Conservation (phyloP, 1,140 invertebrate genomes). For the Streblospio benedicti region DNA sequence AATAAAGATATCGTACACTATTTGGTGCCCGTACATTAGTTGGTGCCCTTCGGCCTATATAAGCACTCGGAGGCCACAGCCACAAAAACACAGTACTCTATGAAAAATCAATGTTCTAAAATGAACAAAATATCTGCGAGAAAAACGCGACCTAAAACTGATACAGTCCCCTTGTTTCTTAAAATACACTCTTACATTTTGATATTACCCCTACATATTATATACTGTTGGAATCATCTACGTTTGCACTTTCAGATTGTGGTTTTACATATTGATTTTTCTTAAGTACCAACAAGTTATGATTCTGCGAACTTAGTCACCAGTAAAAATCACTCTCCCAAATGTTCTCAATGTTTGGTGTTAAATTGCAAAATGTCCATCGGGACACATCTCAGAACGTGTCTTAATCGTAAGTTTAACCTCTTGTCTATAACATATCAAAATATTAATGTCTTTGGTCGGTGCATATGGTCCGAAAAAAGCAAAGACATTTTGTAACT, state of each 20-base stretch:
- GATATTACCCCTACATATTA: background rate
- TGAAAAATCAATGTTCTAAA: background rate
- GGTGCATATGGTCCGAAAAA: background rate
- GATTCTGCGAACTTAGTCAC: background rate
- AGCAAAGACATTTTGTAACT: background rate
- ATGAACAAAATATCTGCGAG: background rate
- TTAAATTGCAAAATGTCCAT: no score
- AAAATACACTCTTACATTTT: background rate
- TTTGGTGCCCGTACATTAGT: background rate
- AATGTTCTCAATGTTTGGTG: no score
- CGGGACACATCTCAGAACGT: background rate
- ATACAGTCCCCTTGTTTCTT: background rate
- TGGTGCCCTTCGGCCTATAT: background rate
- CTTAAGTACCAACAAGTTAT: background rate
- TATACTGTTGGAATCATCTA: background rate
- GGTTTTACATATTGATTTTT: background rate
- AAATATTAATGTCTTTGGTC: background rate
- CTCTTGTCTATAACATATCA: background rate
- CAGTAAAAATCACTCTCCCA: background rate
- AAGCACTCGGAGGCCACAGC: background rate
- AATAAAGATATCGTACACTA: background rate
- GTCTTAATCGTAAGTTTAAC: background rate
- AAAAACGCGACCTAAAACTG: background rate
- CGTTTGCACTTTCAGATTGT: background rate
- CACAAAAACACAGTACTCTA: background rate